Evolutionary conservation across 2,888 invertebrate genomes (phyloP).

Genomic region (Thera obeliscata): DNA sequence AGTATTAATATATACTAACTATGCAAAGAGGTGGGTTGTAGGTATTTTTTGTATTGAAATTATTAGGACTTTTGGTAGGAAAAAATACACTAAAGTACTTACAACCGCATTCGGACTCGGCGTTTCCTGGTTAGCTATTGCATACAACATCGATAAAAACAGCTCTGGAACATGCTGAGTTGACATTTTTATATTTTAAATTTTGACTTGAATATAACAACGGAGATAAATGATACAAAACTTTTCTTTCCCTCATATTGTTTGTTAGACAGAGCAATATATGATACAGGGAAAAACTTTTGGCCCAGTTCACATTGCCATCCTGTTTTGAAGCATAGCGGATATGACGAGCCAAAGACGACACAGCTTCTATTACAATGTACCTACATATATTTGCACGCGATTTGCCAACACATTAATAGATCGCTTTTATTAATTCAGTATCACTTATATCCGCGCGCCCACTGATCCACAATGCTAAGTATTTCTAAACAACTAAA

Average conservation of each 20-base stretch:
- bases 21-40: not conserved
- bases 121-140: slow-evolving; percentile 1
- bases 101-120: not conserved
- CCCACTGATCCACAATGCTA: slow-evolving; percentile 18
- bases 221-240: slow-evolving; percentile 27
- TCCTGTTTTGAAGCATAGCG: slow-evolving; percentile 20
- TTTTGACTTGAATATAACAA: slow-evolving; percentile 2
- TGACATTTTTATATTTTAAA: not conserved
- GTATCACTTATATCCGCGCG: slow-evolving; percentile 32
- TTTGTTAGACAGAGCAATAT: not conserved
- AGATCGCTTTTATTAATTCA: slow-evolving; percentile 20
- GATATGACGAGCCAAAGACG: slow-evolving; percentile 22
- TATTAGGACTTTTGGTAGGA: not conserved
- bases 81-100: not conserved
- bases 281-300: slow-evolving; percentile 2
- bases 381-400: slow-evolving; percentile 18
- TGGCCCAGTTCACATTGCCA: slow-evolving; percentile 10
- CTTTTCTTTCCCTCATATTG: not conserved
- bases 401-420: slow-evolving; percentile 22
- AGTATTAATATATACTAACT: slow-evolving; percentile 2
- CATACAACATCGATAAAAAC: slow-evolving; percentile 15
- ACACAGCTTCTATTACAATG: slow-evolving; percentile 12
- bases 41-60: not conserved
- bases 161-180: slow-evolving; percentile 18
- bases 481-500: slow-evolving; percentile 19